A percentile compares a stretch with the other conserved stretches of the same genome.
Conservation (phyloP, 2,888 invertebrate genomes). For the Hesperia comma region DNA sequence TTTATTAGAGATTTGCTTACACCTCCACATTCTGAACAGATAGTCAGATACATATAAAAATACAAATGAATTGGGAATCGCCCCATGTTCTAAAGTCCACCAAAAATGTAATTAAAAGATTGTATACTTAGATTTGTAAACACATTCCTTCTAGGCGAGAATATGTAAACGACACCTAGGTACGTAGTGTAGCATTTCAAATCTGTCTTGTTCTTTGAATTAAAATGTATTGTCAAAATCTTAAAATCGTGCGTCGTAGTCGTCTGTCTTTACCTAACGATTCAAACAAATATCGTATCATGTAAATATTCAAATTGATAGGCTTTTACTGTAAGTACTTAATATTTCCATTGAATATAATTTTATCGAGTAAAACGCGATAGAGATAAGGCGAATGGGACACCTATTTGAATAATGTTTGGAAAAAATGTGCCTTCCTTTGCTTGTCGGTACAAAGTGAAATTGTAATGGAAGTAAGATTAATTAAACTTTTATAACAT, state of each 20-base stretch:
- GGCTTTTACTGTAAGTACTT: slow-evolving; percentile 19
- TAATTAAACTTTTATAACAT: slow-evolving; percentile 4
- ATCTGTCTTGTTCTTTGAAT: too few relatives aligned
- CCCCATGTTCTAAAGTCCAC: too few relatives aligned
- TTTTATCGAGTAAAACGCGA: slow-evolving; percentile 41
- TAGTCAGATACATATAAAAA: too few relatives aligned
- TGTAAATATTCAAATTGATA: slow-evolving; percentile 17
- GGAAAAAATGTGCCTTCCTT: slow-evolving; percentile 12
- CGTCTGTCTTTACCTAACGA: background rate
- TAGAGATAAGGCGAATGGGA: slow-evolving; percentile 39
- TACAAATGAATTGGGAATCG: too few relatives aligned
- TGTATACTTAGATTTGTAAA: too few relatives aligned
- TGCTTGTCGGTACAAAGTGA: slow-evolving; percentile 7
- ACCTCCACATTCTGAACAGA: too few relatives aligned
- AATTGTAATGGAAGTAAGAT: slow-evolving; percentile 17
- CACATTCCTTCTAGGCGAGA: too few relatives aligned
- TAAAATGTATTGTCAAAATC: background rate
- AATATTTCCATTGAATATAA: slow-evolving; percentile 36
- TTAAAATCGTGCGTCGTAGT: background rate
- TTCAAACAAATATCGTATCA: slow-evolving; percentile 1
- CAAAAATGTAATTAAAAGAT: too few relatives aligned
- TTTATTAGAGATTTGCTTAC: too few relatives aligned
- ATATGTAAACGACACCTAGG: too few relatives aligned
- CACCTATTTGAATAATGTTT: slow-evolving; percentile 38
- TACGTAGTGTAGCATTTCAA: too few relatives aligned